Base-by-base conservation (phyloP, 2,797 vertebrate genomes). In the Agapornis canus region DNA sequence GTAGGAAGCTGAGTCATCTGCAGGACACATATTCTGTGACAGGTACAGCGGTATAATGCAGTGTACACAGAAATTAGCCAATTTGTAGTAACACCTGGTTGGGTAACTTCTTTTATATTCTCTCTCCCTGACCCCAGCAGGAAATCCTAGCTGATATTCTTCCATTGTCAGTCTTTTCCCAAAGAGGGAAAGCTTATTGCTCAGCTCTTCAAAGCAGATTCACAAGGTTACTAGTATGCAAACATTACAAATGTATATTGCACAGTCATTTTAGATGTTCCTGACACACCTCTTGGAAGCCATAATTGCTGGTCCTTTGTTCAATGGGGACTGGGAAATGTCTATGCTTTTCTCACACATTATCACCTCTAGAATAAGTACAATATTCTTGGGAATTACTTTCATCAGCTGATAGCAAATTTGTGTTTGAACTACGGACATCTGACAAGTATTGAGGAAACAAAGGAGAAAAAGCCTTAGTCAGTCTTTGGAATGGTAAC, bases 321-420 rank as follows among this genome's bases (percentile, higher is more conserved):
- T 68, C 65, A 52, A 0, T 32, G 17, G 2, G 2, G 26, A 52
- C 9, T 37, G 25, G 5, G 5, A 47, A 71, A 23, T 42, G 17
- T 25, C 63, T 76, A 1, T 71, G 11, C 5, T 48, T 86, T 79
- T 59, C 32, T 88, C 43, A 73, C 9, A 52, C 6, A 6, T 54
- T 79, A 56, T 29, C 45, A 66, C 25, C 31, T 82, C 51, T 43
- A 71, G 23, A 71, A 45, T 79, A 90, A 52, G 5, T 37, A 54
- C 13, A 61, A 10, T 82, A 77, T 52, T 82, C 32, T 43, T 48
- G 43, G 15, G 32, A 93, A 60, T 29, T n/a, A 29, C 66, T 66
- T 92, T 83, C 27, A 71, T 65, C 25, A 54, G 11, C 23, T 29
- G 75, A 42, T 2, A 3, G 14, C 43, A 72, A 86, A 86, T 70